Percentiles rank a stretch among this genome's conserved stretches.
phyloP scores from a whole-genome alignment of 1,140 invertebrate species.

The Lepidurus packardi region DNA sequence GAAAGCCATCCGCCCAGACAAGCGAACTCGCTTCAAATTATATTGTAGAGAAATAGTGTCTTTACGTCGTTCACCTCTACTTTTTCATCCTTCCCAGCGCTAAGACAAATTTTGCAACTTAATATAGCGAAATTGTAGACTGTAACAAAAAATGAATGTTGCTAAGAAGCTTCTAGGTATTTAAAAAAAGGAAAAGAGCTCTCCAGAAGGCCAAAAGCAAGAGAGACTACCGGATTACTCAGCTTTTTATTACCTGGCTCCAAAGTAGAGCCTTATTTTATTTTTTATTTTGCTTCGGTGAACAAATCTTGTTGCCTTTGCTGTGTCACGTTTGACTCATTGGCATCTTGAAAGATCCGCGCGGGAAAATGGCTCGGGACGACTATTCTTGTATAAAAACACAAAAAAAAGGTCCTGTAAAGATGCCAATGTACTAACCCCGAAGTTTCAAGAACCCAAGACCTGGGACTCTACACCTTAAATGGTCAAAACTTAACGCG shows the following conservation, averaged over 20 bases:
- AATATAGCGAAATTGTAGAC: no score
- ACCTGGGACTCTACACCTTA: background rate
- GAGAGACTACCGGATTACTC: conserved; percentile 5
- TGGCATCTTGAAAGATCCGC: conserved; percentile 1
- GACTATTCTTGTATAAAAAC: background rate
- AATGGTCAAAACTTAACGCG: conserved; percentile 11
- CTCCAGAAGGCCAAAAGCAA: background rate
- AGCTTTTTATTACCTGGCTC: conserved; percentile 12
- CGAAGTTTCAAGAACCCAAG: background rate
- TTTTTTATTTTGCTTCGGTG: background rate
- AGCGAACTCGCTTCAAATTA: background rate
- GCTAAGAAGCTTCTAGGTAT: no score
- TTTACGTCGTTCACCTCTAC: no score
- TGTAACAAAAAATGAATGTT: no score
- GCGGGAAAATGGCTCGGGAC: background rate
- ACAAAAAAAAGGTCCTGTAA: background rate
- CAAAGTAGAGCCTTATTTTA: background rate
- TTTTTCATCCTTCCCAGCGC: no score
- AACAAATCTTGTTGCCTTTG: conserved; percentile 8
- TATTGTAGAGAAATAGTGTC: no score
- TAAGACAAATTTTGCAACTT: no score
- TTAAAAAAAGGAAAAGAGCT: no score
- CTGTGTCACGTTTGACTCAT: conserved; percentile 18
- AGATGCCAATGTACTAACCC: background rate
- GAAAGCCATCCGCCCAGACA: background rate